phyloP scores from a whole-genome alignment of 2,888 invertebrate genomes.

The Rhopalosiphum nymphaeae region DNA sequence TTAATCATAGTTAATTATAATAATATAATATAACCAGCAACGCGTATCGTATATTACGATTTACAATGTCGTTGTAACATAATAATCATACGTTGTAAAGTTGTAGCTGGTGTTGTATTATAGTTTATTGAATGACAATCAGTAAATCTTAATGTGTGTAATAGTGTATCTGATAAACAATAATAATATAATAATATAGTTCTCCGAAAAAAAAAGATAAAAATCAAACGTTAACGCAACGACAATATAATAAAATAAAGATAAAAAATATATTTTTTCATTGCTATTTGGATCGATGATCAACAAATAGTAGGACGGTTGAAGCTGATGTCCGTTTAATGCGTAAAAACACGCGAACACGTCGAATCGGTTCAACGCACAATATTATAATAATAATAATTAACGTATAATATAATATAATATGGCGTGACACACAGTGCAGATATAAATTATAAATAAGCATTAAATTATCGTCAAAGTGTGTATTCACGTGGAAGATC shows the following conservation, averaged over 20 bases:
- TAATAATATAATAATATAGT: not conserved
- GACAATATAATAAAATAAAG: not conserved
- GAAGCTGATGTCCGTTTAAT: not conserved
- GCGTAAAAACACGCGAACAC: not conserved
- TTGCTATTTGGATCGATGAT: not conserved
- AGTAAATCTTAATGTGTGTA: not conserved
- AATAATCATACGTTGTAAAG: not conserved
- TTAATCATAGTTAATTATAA: not conserved
- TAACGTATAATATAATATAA: not conserved
- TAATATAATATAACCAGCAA: not conserved
- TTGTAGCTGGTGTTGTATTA: not conserved
- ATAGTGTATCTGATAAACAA: not conserved
- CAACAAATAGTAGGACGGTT: slow-evolving; percentile 9
- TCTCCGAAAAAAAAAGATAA: not conserved
- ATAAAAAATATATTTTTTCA: slow-evolving; percentile 7
- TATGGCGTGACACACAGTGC: not conserved
- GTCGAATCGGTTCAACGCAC: not conserved
- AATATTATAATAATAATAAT: not conserved
- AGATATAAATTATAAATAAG: not conserved
- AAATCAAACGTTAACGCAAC: slow-evolving; percentile 3
- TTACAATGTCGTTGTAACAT: not conserved
- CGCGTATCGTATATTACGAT: not conserved
- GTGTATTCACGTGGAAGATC: not conserved
- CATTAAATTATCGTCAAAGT: not conserved
- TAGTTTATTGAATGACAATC: not conserved